Percentiles rank a stretch among this genome's conserved stretches.
phyloP scores from a whole-genome alignment of 2,113 vertebrate species.

The Xiphophorus hellerii region DNA sequence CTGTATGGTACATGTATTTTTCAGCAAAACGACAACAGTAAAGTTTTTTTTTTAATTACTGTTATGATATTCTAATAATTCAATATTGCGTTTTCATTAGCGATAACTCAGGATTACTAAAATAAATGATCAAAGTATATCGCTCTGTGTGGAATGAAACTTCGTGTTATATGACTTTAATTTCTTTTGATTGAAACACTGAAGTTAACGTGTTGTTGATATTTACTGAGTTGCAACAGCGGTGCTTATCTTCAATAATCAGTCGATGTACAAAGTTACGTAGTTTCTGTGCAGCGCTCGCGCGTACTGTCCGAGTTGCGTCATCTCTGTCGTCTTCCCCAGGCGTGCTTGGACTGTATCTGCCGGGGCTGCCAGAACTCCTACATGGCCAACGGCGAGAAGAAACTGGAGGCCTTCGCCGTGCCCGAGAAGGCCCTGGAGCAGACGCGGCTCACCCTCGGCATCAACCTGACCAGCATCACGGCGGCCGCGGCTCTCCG shows the following conservation, averaged over 20 bases:
- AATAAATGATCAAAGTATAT: not conserved
- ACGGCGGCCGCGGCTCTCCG: slow-evolving; percentile 90
- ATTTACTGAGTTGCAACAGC: too few species aligned
- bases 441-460: slow-evolving; percentile 97
- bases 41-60: not conserved
- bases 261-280: too few species aligned
- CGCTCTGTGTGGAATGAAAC: not conserved
- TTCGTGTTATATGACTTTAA: not conserved
- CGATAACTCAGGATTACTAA: not conserved
- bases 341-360: slow-evolving; percentile 97
- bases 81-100: not conserved
- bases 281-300: too few species aligned
- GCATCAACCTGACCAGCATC: slow-evolving; percentile 99
- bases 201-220: too few species aligned
- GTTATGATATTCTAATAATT: not conserved
- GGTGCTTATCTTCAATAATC: too few species aligned
- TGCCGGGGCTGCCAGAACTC: slow-evolving; percentile 99
- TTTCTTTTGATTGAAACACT: too few species aligned
- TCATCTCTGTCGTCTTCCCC: not conserved
- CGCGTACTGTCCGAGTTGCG: too few species aligned
- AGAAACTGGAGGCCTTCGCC: slow-evolving; percentile 98
- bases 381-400: slow-evolving; percentile 98
- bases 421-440: slow-evolving; percentile 99
- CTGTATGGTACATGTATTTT: not conserved
- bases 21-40: too few species aligned